Percentiles rank a stretch among this genome's conserved stretches.
These are phyloP conservation scores for Callyntrura guangdongensis DNA, from an alignment of 2,888 invertebrate species.

Conservation along the genomic window DNA sequence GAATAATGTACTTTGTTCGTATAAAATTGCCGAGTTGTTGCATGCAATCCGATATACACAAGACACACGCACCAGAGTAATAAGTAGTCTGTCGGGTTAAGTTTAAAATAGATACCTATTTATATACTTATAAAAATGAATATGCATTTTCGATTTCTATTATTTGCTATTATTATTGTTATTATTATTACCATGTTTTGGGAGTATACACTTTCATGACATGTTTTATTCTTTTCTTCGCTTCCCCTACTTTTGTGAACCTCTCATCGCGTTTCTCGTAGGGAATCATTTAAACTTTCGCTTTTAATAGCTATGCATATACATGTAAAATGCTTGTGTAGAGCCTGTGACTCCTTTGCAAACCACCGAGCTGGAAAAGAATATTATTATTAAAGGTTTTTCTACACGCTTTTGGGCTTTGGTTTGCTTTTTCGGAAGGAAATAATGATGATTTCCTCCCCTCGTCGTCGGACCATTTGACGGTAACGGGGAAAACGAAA, in stretches of 20 bases:
- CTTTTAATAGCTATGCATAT: not conserved
- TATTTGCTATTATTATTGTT: not conserved
- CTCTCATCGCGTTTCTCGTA: not conserved
- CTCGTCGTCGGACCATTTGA: not conserved
- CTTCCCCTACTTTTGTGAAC: no score
- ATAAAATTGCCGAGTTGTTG: not conserved
- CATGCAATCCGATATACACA: conserved; percentile 66
- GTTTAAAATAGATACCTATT: not conserved
- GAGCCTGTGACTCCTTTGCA: conserved; percentile 23
- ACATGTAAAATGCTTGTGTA: not conserved
- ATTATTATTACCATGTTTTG: no score
- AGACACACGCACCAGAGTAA: not conserved
- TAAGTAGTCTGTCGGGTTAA: not conserved
- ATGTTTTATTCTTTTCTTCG: not conserved
- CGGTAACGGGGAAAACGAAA: not conserved
- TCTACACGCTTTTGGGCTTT: conserved; percentile 24
- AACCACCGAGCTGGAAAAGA: conserved; percentile 49
- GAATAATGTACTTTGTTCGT: no score
- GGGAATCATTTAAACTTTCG: conserved; percentile 54
- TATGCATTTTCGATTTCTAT: conserved; percentile 19
- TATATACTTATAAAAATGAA: not conserved
- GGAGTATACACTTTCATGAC: not conserved
- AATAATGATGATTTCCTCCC: conserved; percentile 45
- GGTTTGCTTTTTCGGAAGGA: conserved; percentile 52
- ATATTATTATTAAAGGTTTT: conserved; percentile 40